A percentile compares a stretch with the other conserved stretches of the same genome.
Evolutionary conservation across 1,140 invertebrate species (phyloP).

Genomic region (Mylabris phalerata): DNA sequence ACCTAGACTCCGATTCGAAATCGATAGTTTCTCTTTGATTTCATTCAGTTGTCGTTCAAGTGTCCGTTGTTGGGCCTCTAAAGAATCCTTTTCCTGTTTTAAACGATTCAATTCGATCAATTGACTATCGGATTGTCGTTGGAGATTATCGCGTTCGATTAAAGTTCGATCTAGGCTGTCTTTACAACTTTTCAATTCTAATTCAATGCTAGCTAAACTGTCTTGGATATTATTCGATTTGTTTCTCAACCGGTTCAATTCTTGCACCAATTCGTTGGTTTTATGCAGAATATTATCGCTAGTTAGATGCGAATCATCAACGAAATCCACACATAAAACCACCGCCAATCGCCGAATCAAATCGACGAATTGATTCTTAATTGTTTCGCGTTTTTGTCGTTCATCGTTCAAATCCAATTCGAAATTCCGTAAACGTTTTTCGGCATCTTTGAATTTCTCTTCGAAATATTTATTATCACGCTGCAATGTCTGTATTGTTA

Average conservation of each 20-base stretch:
- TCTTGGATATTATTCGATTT: conserved; percentile 52
- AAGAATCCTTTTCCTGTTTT: conserved; percentile 60
- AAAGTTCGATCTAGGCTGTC: conserved; percentile 57
- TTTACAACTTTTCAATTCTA: conserved; percentile 57
- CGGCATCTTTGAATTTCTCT: conserved; percentile 66
- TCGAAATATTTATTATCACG: conserved; percentile 65
- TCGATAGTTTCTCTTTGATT: conserved; percentile 56
- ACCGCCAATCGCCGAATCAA: conserved; percentile 59
- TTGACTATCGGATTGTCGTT: conserved; percentile 58
- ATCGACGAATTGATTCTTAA: conserved; percentile 59
- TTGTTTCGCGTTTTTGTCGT: conserved; percentile 59
- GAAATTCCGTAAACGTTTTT: conserved; percentile 62
- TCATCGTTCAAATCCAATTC: conserved; percentile 63
- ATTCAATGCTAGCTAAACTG: conserved; percentile 54
- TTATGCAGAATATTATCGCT: conserved; percentile 63
- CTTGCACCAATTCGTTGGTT: conserved; percentile 64
- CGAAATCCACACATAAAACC: conserved; percentile 59
- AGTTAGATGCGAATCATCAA: conserved; percentile 52
- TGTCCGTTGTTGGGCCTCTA: conserved; percentile 57
- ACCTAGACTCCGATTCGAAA: conserved; percentile 55
- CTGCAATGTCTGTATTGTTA: conserved; percentile 62
- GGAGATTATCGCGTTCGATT: conserved; percentile 60
- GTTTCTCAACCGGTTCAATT: conserved; percentile 44
- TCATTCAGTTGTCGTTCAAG: conserved; percentile 59
- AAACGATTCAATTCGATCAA: conserved; percentile 59